Base-by-base conservation (phyloP, 1,140 invertebrate species). In the Eurosta solidaginis region DNA sequence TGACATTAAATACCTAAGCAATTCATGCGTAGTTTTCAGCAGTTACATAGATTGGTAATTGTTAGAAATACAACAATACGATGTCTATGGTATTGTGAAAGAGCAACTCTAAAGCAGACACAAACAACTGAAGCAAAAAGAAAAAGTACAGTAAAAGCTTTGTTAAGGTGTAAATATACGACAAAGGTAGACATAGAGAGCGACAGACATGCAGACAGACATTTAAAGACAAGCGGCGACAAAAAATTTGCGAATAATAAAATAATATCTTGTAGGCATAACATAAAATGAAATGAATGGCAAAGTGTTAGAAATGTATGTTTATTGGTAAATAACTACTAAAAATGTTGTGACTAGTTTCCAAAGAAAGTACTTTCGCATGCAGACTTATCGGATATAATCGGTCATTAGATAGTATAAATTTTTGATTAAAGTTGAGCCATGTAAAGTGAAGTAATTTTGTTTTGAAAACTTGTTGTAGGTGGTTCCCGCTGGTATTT, bases 51-150 rank as follows among this genome's bases (percentile, higher is more conserved):
- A 68, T 68, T 68, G 59, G 59, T 40, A 40, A 68, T 68, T 68
- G 59, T 68, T 40, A 68, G 59, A 22, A 68, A 68, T 14, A 17
- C 45, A n/a, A n/a, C n/a, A n/a, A n/a, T n/a, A n/a, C n/a, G n/a
- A n/a, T n/a, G n/a, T n/a, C n/a, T n/a, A n/a, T n/a, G n/a, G n/a
- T 68, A 68, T 42, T 68, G 40, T 68, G 59, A 68, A 68, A 68
- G 33, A 20, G 33, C 59, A 68, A 68, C 59, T 20, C 33, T 68
- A 33, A 20, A 68, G 59, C 59, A 68, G 59, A 5, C 59, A 68
- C 59, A 68, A 14, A 40, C 33, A 42, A 40, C 20, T 17, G 4
- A 4, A 12, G 54, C 59, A 33, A 68, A 17, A 68, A n/a, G 14
- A 33, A 40, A 33, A 68, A 68, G 6, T 29, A 20, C 59, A 68